These are phyloP conservation scores for Aquatica leii DNA, from an alignment of 2,888 invertebrate species.

Conservation along the genomic window DNA sequence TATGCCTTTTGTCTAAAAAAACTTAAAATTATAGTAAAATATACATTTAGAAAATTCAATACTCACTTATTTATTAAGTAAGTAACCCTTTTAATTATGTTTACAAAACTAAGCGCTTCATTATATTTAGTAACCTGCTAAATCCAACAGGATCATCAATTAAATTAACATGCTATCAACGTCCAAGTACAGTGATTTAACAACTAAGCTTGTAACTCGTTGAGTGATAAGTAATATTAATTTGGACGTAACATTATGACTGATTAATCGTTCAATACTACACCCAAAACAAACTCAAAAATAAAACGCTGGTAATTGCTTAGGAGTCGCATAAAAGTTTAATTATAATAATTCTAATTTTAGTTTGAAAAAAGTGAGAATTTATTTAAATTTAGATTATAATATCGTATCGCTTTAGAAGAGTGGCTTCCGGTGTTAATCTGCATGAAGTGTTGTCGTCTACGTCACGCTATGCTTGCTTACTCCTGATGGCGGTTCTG, in stretches of 20 bases:
- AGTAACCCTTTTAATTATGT: neutral
- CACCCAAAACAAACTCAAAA: neutral
- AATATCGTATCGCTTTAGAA: slow-evolving; percentile 40
- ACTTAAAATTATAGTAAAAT: too few relatives aligned
- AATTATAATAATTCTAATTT: neutral
- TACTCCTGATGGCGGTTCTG: slow-evolving; percentile 53
- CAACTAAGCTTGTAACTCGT: slow-evolving; percentile 48
- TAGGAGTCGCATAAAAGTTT: neutral
- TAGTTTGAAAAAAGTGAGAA: neutral
- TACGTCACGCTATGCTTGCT: slow-evolving; percentile 50
- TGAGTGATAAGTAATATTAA: slow-evolving; percentile 50
- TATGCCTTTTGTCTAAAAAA: too few relatives aligned
- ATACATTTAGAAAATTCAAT: too few relatives aligned
- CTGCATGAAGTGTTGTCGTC: slow-evolving; percentile 53
- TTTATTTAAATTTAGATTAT: slow-evolving; percentile 11
- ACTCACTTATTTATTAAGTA: too few relatives aligned
- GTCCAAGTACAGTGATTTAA: slow-evolving; percentile 48
- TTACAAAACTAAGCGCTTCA: slow-evolving; percentile 5
- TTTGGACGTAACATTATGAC: slow-evolving; percentile 49
- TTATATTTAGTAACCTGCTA: slow-evolving; percentile 14
- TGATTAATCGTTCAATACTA: slow-evolving; percentile 49
- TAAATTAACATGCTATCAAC: slow-evolving; percentile 49
- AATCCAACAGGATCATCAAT: slow-evolving; percentile 43
- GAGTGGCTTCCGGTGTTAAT: slow-evolving; percentile 55
- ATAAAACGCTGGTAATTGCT: neutral